Conservation (phyloP, 2,113 vertebrate species). For the Dicerorhinus sumatrensis region DNA sequence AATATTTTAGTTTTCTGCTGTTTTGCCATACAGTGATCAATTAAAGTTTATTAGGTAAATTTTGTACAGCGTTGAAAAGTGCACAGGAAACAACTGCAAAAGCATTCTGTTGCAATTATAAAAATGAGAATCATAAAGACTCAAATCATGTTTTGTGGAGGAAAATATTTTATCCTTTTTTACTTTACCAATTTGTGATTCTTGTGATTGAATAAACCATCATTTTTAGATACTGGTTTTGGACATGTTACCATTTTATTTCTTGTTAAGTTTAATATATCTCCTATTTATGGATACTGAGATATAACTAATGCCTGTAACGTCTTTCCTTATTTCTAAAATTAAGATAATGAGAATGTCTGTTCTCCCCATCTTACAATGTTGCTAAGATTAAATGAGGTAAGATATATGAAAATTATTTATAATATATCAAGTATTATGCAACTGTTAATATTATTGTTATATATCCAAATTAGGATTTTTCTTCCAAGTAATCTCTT, state of each 20-base stretch:
- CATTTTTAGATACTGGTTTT: background rate
- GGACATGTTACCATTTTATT: background rate
- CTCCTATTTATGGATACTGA: background rate
- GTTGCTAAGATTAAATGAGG: background rate
- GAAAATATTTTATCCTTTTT: background rate
- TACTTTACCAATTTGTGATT: background rate
- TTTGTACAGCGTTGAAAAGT: slow-evolving; percentile 22
- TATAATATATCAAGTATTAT: background rate
- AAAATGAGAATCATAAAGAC: background rate
- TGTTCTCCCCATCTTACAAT: background rate
- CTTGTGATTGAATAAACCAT: background rate
- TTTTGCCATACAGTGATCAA: background rate
- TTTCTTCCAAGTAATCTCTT: background rate
- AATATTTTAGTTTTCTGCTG: background rate
- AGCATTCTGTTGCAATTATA: background rate
- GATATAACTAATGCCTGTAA: background rate
- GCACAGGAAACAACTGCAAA: background rate
- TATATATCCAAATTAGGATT: background rate
- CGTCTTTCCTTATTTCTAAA: slow-evolving; percentile 35
- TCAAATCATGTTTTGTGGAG: background rate
- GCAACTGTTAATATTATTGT: background rate
- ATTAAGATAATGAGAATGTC: background rate
- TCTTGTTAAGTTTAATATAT: background rate
- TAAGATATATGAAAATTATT: background rate
- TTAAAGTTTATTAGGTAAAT: background rate